A percentile compares a stretch with the other conserved stretches of the same genome.
These are phyloP conservation scores for Phoenicopterus ruber DNA, from an alignment of 2,113 vertebrate genomes.

Conservation along the genomic window DNA sequence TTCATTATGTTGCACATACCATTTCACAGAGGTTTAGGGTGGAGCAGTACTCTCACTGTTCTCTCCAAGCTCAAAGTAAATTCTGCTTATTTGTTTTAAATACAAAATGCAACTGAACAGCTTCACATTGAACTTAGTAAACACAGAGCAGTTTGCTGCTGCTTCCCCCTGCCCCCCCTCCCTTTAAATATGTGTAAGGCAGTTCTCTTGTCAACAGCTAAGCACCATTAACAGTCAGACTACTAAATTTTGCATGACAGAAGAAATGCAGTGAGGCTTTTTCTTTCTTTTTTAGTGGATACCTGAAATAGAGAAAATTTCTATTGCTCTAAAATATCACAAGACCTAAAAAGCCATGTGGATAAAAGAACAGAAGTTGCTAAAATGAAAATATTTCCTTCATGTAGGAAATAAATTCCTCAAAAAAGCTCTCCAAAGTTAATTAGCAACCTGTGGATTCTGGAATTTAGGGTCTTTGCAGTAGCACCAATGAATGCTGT, in stretches of 20 bases:
- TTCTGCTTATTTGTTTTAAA: background rate
- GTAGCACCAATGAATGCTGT: background rate
- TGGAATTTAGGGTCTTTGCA: background rate
- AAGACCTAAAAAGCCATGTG: background rate
- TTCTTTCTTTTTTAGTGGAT: background rate
- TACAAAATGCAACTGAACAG: background rate
- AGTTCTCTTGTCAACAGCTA: background rate
- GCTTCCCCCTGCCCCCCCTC: rapidly evolving
- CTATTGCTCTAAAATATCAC: background rate
- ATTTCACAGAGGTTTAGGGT: background rate
- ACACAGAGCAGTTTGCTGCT: background rate
- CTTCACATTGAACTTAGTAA: background rate
- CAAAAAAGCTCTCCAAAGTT: background rate
- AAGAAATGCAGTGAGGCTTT: background rate
- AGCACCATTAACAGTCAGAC: background rate
- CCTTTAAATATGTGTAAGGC: background rate
- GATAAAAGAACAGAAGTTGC: background rate
- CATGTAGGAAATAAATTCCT: background rate
- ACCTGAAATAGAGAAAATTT: background rate
- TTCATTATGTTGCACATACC: background rate
- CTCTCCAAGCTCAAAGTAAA: background rate
- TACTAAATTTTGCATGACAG: background rate
- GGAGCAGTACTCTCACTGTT: background rate
- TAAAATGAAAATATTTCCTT: background rate
- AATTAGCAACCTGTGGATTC: background rate